Evolutionary conservation across 1,140 invertebrate genomes (phyloP), one percentile per base, ranked within the genome.

Genomic region (Lysiphlebus fabarum): DNA sequence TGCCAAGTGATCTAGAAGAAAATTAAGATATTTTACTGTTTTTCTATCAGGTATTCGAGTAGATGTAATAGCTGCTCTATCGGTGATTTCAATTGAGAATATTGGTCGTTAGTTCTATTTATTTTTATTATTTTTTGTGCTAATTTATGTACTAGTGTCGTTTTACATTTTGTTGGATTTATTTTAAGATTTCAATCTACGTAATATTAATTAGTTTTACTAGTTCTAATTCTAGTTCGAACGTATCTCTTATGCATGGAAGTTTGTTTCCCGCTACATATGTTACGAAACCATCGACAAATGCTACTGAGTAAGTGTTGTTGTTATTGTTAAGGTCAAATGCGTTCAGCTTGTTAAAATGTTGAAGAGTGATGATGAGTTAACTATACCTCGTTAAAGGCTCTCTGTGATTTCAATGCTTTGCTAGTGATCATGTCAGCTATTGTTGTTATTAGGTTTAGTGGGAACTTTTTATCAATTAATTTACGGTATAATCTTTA

Each of bases 311-410:
- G 34, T 48, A 12, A 11, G 34, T 14, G 44, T 38, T 14, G 1
- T 1, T n/a, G 7, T n/a, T 40, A 7, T 9, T 40, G 34, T 56
- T 56, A 26, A 49, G 48, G 5, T n/a, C 48, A n/a, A 49, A 49
- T 10, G 48, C 12, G 33, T 56, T 48, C 4, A 48, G 48, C 37
- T 41, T 2, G 44, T 67, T 17, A 36, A 62, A 0, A 67, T 59
- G n/a, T 60, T 64, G 48, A 67, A 67, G 4, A 67, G 37, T 0
- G 44, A 48, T 0, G 62, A 58, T 3, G 65, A 59, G 36, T 59
- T 61, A 7, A 55, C 53, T 14, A 43, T 62, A 6, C 56, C 56
- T 53, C 55, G 53, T 41, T 60, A 53, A 1, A 59, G 36, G 1
- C 58, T 53, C 9, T 55, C 51, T 2, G 11, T 7, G 0, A 60